Evolutionary conservation across 1,140 invertebrate species (phyloP).

Genomic region (Zaprionus africanus): DNA sequence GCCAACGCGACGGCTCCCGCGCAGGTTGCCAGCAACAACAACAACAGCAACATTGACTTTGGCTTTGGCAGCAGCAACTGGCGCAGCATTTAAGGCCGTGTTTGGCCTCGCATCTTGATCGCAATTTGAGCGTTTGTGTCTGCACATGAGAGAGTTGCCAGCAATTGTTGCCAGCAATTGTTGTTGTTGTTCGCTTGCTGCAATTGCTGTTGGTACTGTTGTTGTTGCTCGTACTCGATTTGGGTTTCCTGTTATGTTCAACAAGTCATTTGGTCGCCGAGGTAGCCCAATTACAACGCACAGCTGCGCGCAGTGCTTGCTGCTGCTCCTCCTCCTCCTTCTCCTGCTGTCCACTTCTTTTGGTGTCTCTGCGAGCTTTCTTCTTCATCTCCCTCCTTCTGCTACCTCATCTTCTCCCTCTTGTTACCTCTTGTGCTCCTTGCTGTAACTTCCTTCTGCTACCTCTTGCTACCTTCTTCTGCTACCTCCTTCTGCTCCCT

Average conservation of each 20-base stretch:
- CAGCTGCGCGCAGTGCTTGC: neutral
- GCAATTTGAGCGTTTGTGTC: slow-evolving; percentile 74
- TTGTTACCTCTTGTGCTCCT: too few species aligned
- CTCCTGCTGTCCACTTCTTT: too few species aligned
- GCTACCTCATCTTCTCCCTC: neutral
- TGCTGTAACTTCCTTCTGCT: too few species aligned
- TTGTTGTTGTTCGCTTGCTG: slow-evolving; percentile 23
- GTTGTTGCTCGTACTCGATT: slow-evolving; percentile 1
- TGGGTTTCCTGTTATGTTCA: slow-evolving; percentile 63
- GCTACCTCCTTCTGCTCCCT: too few species aligned
- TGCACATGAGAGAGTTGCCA: slow-evolving; percentile 68
- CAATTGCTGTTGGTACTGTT: slow-evolving; percentile 35
- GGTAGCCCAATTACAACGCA: slow-evolving; percentile 78
- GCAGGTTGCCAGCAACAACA: slow-evolving; percentile 50
- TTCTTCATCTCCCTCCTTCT: neutral
- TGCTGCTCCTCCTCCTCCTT: neutral
- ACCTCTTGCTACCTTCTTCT: too few species aligned
- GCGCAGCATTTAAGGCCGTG: slow-evolving; percentile 66
- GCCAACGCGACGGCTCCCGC: slow-evolving; percentile 66
- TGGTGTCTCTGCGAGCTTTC: neutral
- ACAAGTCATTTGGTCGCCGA: slow-evolving; percentile 59
- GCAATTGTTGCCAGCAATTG: slow-evolving; percentile 60
- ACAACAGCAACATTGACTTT: slow-evolving; percentile 35
- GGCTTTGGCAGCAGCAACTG: slow-evolving; percentile 33
- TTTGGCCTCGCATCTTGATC: slow-evolving; percentile 77